Base-by-base conservation (phyloP, 2,113 vertebrate genomes). In the Polyodon spathula region DNA sequence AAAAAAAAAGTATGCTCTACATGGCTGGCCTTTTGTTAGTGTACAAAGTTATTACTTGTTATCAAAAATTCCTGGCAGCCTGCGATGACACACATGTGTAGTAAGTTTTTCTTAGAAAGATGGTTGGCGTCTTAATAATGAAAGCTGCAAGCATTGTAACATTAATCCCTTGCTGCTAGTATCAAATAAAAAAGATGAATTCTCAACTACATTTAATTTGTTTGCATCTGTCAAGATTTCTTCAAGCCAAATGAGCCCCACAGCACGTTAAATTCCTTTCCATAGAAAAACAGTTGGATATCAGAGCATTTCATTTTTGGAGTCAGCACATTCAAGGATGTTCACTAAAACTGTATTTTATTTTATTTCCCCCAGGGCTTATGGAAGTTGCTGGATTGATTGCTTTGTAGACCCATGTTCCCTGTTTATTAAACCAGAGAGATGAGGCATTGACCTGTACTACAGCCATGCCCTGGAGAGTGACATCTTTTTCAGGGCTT, bases 1-100 rank as follows among this genome's bases (percentile, higher is more conserved):
- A 27, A 27, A 50, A 10, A 50, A n/a, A 58, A 58, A 41, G 37
- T 38, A 15, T 37, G 40, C 14, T 37, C 46, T 16, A 42, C 55
- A 14, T 17, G 14, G 9, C 56, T 42, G 38, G 37, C 40, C 37
- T 16, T 55, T 55, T 55, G 44, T 9, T n/a, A 27, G 6, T 27
- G 17, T 17, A 4, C 53, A 55, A 51, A 52, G 62, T 57, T 57
- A 58, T 16, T 38, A 52, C 55, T 52, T 40, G 54, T 17, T 38
- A 56, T 40, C 15, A 15, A 5, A 8, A 11, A 50, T 12, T 11
- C 44, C 51, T 51, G 55, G 62, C 62, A 58, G 55, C 15, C 12
- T 42, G 37, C 55, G 17, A 10, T 58, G 55, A 37, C 55, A 57
- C 54, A 50, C 56, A 38, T 40, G 37, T 11, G 38, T 27, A 37